A percentile compares a stretch with the other conserved stretches of the same genome.
These are phyloP conservation scores for Motacilla alba DNA, from an alignment of 2,113 vertebrate species.

Conservation along the genomic window DNA sequence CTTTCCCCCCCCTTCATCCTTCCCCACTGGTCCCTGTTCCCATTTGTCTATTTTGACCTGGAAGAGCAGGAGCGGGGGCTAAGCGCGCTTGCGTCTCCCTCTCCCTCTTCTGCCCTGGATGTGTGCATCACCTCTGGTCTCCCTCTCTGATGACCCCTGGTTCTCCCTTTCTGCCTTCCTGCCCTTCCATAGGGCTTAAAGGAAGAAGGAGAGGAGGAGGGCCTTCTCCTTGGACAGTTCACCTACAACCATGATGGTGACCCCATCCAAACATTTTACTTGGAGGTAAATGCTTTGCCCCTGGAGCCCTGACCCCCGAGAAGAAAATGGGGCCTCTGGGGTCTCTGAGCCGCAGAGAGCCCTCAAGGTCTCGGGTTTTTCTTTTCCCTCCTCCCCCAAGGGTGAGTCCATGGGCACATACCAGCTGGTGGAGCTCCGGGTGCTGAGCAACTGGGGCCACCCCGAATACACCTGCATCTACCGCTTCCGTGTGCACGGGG, in stretches of 20 bases:
- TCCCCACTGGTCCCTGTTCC: not conserved
- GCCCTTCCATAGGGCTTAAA: conserved; percentile 77
- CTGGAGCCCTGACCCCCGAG: rapidly evolving
- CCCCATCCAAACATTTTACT: conserved; percentile 86
- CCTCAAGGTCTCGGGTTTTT: not conserved
- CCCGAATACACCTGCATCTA: conserved; percentile 94
- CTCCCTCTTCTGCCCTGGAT: not conserved
- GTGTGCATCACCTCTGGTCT: not conserved
- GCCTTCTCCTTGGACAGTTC: conserved; percentile 81
- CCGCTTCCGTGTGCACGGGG: conserved; percentile 92
- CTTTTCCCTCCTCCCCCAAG: conserved; percentile 15
- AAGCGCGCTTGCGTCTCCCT: rapidly evolving
- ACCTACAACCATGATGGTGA: conserved; percentile 81
- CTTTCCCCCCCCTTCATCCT: not conserved
- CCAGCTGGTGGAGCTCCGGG: conserved; percentile 81
- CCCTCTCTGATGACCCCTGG: not conserved
- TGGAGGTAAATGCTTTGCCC: conserved; percentile 71
- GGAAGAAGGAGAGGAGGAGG: conserved; percentile 82
- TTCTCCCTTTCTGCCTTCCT: not conserved
- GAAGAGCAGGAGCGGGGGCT: not conserved
- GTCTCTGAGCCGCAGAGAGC: not conserved
- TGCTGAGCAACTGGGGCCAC: conserved; percentile 94
- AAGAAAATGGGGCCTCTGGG: not conserved
- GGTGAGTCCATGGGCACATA: conserved; percentile 37
- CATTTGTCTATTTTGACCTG: not conserved